These are phyloP conservation scores for Irena cyanogastra DNA, from an alignment of 2,113 vertebrate species.

Conservation along the genomic window DNA sequence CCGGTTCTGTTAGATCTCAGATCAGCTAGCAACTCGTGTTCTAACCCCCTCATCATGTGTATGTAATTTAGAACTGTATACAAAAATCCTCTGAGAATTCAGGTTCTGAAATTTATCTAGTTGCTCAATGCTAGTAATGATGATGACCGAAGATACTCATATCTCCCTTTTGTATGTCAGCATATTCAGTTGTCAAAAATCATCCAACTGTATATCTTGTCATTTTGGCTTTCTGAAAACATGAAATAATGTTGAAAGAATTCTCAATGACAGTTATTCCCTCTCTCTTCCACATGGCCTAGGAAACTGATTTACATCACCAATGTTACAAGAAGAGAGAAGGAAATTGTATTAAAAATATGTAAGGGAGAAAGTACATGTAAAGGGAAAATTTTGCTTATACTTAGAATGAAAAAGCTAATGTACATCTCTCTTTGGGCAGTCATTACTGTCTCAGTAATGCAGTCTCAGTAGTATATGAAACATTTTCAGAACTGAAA, in stretches of 20 bases:
- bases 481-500: slow-evolving; percentile 4
- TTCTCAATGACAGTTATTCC: background rate
- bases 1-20: background rate
- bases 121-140: background rate
- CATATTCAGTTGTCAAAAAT: background rate
- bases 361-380: background rate
- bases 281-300: background rate
- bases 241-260: background rate
- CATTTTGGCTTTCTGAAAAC: background rate
- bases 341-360: background rate
- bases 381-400: background rate
- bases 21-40: background rate
- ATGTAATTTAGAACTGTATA: background rate
- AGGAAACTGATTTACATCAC: background rate
- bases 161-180: background rate
- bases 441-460: background rate
- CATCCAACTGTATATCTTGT: background rate
- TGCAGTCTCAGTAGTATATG: background rate
- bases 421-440: background rate
- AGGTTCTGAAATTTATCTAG: background rate
- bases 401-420: background rate
- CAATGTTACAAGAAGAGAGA: background rate
- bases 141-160: background rate
- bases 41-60: background rate
- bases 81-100: background rate